Conservation (phyloP, 2,113 vertebrate species). For the Pseudorhombus dupliciocellatus region DNA sequence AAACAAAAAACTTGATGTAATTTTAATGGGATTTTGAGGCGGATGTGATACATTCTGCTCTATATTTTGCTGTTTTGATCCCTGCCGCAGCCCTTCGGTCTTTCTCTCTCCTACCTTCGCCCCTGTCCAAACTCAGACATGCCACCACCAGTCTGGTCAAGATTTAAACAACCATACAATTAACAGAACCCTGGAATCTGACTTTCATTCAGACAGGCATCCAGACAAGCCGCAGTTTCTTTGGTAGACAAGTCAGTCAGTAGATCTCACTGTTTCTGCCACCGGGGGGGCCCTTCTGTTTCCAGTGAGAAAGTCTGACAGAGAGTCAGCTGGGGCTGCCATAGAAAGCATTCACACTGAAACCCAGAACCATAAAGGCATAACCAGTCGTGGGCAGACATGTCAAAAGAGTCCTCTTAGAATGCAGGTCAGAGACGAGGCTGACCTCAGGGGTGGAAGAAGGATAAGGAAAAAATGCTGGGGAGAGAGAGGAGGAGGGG, state of each 20-base stretch:
- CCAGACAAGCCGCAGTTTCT: constrained; percentile 30
- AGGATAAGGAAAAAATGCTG: constrained; percentile 41
- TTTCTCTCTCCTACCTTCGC: neutral
- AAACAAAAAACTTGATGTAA: neutral
- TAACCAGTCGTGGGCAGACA: constrained; percentile 53
- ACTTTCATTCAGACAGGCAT: constrained; percentile 1
- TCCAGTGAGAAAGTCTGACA: constrained; percentile 58
- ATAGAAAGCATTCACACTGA: constrained; percentile 43
- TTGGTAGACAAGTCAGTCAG: constrained; percentile 51
- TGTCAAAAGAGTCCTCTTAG: constrained; percentile 56
- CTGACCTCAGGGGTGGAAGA: constrained; percentile 60
- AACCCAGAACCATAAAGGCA: constrained; percentile 48
- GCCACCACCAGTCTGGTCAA: constrained; percentile 6
- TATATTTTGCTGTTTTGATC: neutral
- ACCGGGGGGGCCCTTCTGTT: constrained; percentile 31
- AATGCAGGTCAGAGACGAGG: constrained; percentile 61
- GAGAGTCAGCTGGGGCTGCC: constrained; percentile 53
- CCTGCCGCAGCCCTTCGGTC: neutral
- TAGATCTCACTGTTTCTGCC: constrained; percentile 35
- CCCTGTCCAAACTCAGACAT: constrained; percentile 10
- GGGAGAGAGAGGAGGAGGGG: constrained; percentile 10
- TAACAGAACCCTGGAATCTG: constrained; percentile 47
- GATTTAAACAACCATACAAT: constrained; percentile 36
- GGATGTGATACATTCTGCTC: neutral
- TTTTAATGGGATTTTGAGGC: constrained; percentile 20